Evolutionary conservation across 35 echinoderm and acorn worm genomes (phyloP).

Genomic region (Hemicentrotus pulcherrimus): DNA sequence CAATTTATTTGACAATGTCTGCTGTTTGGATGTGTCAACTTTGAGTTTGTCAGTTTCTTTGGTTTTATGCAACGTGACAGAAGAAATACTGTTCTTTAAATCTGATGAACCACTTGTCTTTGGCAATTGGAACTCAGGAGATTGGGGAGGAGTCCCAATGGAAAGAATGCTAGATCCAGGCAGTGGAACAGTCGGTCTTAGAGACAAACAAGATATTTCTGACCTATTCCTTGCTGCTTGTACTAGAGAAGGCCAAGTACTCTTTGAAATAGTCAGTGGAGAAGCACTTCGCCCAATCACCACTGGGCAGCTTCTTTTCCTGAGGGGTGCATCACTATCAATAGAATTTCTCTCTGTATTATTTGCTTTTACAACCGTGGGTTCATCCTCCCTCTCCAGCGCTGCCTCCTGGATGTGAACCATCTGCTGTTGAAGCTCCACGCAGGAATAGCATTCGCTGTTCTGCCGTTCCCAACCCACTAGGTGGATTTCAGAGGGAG

Average conservation of each 20-base stretch:
- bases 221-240: neutral
- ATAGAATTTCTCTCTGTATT: neutral
- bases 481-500: slow-evolving; percentile 76
- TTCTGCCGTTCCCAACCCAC: slow-evolving; percentile 76
- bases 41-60: neutral
- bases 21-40: neutral
- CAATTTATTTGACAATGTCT: neutral
- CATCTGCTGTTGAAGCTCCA: slow-evolving; percentile 27
- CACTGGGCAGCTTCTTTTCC: slow-evolving; percentile 34
- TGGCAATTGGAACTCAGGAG: neutral
- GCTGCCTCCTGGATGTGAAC: slow-evolving; percentile 18
- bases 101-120: neutral
- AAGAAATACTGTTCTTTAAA: neutral
- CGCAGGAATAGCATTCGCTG: slow-evolving; percentile 59
- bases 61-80: neutral
- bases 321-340: neutral
- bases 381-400: neutral
- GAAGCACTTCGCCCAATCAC: neutral
- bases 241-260: neutral
- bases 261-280: neutral
- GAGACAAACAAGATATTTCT: neutral
- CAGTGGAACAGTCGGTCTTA: neutral
- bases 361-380: neutral
- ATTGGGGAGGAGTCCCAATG: slow-evolving; percentile 20
- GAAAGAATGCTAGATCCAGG: neutral